A percentile compares a stretch with the other conserved stretches of the same genome.
Evolutionary conservation across 2,797 vertebrate genomes (phyloP).

Genomic region (Hypotaenidia okinawae): DNA sequence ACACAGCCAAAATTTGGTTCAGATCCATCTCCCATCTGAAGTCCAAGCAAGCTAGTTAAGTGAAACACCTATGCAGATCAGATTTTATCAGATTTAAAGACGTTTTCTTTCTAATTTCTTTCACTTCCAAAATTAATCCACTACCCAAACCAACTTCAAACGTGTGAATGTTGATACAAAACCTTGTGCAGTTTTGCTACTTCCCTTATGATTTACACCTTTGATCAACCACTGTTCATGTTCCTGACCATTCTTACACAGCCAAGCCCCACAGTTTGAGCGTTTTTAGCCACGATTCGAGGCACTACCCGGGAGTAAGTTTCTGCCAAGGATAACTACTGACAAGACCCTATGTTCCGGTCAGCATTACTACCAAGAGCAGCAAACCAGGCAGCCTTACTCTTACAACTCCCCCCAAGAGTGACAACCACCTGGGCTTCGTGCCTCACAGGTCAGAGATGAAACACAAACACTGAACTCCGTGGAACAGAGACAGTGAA

Average conservation of each 20-base stretch:
- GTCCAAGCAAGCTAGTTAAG: neutral
- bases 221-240: neutral
- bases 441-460: rapidly evolving
- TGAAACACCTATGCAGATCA: neutral
- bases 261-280: neutral
- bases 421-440: neutral
- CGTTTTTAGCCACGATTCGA: neutral
- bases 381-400: too few species aligned
- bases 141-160: neutral
- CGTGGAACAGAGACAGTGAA: too few species aligned
- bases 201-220: neutral
- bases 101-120: neutral
- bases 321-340: neutral
- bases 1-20: neutral
- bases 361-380: neutral
- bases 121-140: neutral
- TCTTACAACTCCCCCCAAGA: rapidly evolving
- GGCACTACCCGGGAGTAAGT: too few species aligned
- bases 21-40: rapidly evolving
- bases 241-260: neutral
- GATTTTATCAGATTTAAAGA: neutral
- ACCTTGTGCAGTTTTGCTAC: neutral
- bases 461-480: neutral
- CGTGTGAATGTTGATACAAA: neutral
- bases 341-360: neutral